A percentile compares a stretch with the other conserved stretches of the same genome.
Conservation (phyloP, 2,113 vertebrate genomes). For the Platichthys stellatus region DNA sequence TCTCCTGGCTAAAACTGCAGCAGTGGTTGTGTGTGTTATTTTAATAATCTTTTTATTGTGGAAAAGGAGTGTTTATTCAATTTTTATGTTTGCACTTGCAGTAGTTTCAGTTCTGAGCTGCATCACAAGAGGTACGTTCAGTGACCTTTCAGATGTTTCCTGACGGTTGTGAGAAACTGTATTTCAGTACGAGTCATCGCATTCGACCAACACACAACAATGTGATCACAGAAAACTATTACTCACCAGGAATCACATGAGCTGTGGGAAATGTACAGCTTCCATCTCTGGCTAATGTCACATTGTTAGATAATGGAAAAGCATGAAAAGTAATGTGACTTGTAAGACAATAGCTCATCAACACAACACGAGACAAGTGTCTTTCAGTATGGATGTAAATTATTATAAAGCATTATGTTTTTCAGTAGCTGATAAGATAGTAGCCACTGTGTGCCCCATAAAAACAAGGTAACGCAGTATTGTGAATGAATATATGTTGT, state of each 20-base stretch:
- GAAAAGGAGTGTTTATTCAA: neutral
- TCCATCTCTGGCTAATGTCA: neutral
- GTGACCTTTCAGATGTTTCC: neutral
- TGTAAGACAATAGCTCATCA: conserved; percentile 40
- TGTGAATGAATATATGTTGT: conserved; percentile 1
- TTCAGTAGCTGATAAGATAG: conserved; percentile 36
- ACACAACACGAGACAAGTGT: conserved; percentile 27
- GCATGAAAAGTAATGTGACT: conserved; percentile 28
- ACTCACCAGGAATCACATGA: too few relatives aligned
- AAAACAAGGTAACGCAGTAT: too few relatives aligned
- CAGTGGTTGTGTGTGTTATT: neutral
- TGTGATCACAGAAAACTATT: neutral
- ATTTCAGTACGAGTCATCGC: conserved; percentile 49
- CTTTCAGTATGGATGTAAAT: conserved; percentile 43
- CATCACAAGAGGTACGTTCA: neutral
- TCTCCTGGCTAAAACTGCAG: neutral
- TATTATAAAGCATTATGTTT: conserved; percentile 25
- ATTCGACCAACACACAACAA: neutral
- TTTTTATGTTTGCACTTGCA: conserved; percentile 12
- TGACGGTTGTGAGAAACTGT: conserved; percentile 20
- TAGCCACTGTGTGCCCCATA: neutral
- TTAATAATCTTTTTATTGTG: neutral
- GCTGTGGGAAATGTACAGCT: too few relatives aligned
- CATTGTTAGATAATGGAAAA: conserved; percentile 6
- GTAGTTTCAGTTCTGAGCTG: neutral